Base-by-base conservation (phyloP, 2,113 vertebrate genomes). In the Paradoxurus hermaphroditus region DNA sequence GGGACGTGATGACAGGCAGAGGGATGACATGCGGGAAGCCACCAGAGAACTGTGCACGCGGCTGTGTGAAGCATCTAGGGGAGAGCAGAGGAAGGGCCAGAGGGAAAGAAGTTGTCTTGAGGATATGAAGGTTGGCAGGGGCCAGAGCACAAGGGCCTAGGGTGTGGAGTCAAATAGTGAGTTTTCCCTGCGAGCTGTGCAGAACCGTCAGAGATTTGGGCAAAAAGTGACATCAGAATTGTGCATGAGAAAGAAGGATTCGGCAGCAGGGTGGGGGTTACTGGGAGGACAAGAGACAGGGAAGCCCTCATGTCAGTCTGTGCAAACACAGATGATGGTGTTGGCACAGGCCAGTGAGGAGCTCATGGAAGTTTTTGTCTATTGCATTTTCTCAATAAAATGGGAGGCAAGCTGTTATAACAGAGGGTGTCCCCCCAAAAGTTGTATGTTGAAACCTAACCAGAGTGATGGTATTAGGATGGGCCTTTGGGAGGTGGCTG, bases 211-310 rank as follows among this genome's bases (percentile, higher is more conserved):
- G 78, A 49, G 25, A 14, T n/a, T 6, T 3, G 59, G 67, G 59
- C 87, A 83, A 49, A 31, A 34, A 46, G 25, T 0, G 1, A 23
- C 36, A 11, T 49, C 18, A 23, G 46, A 67, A 53, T 4, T 25
- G 62, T 12, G 13, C 56, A 29, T 36, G 21, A 9, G 51, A 31
- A 65, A 44, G 19, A 36, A 16, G 15, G 44, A 4, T 19, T 23
- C 41, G 36, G 77, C 1, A 59, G 85, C 5, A 1, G 4, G 0
- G 4, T 27, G 3, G 25, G 65, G 11, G 11, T 27, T 68, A 18
- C 16, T 44, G 8, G 34, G 34, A 56, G 34, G 8, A 44, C 1
- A 0, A 21, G 29, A 77, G 41, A 59, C 34, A 11, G 23, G 27
- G 27, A 85, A 34, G 49, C 18, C 25, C 29, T 29, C 7, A 1